phyloP scores from a whole-genome alignment of 2,797 vertebrate species.

The Pelochelys cantorii region DNA sequence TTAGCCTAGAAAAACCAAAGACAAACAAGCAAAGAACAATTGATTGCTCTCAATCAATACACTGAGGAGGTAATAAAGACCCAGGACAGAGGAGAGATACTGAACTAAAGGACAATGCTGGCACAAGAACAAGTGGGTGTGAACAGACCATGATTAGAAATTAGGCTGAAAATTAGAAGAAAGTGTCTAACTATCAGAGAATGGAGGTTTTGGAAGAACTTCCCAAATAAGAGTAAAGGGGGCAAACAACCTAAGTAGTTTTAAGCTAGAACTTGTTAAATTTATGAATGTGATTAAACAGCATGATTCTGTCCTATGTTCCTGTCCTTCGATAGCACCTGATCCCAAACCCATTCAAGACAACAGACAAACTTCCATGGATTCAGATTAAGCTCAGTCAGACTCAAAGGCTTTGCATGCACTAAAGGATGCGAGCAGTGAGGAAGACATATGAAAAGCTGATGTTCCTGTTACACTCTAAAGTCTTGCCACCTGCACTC shows the following conservation, averaged over 20 bases:
- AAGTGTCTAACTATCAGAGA: neutral
- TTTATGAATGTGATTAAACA: neutral
- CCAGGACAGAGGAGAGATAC: neutral
- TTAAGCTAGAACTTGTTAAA: neutral
- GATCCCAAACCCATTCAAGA: neutral
- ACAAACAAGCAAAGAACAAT: no score
- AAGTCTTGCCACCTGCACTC: neutral
- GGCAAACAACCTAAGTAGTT: neutral
- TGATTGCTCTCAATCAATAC: neutral
- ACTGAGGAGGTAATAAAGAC: neutral
- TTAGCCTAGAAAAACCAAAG: neutral
- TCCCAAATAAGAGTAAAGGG: neutral
- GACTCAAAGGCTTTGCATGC: neutral
- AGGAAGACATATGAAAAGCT: fast-evolving
- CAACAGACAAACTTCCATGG: neutral
- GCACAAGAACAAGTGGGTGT: neutral
- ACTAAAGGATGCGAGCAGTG: neutral
- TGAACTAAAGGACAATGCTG: neutral
- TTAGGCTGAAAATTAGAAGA: neutral
- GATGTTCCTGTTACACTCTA: neutral
- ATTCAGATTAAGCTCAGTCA: fast-evolving
- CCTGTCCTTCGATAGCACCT: neutral
- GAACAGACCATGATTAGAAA: neutral
- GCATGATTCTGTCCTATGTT: neutral
- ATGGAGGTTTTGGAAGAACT: neutral